Conservation (phyloP, 2,888 invertebrate species). For the Aquatica leii region DNA sequence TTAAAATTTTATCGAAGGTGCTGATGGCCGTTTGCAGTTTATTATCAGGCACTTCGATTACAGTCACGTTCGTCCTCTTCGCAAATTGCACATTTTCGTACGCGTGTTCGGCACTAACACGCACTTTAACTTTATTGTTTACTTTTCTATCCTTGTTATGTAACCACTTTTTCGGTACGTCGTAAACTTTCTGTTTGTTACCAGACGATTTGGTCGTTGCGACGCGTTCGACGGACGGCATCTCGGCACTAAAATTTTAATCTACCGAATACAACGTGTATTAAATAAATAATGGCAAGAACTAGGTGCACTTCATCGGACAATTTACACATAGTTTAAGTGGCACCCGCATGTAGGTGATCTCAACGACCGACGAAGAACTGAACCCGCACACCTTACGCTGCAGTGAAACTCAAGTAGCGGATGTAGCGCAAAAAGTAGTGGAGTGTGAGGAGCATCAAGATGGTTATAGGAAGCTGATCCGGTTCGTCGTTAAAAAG, state of each 20-base stretch:
- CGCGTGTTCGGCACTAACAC: constrained; percentile 44
- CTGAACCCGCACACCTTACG: constrained; percentile 27
- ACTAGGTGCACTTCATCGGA: constrained; percentile 29
- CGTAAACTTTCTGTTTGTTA: constrained; percentile 48
- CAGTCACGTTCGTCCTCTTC: constrained; percentile 62
- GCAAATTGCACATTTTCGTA: constrained; percentile 49
- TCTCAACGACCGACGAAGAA: constrained; percentile 34
- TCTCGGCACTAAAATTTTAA: constrained; percentile 13
- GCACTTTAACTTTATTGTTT: constrained; percentile 39
- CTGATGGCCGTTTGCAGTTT: constrained; percentile 63
- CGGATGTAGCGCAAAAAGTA: constrained; percentile 10
- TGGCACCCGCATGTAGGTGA: constrained; percentile 16
- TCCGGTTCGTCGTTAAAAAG: constrained; percentile 19
- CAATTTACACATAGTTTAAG: constrained; percentile 22
- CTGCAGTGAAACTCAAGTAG: constrained; percentile 28
- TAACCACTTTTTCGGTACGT: constrained; percentile 48
- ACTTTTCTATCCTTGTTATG: not conserved
- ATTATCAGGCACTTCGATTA: constrained; percentile 56
- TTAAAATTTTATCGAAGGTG: constrained; percentile 65
- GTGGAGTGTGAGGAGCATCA: constrained; percentile 27
- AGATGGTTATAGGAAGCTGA: constrained; percentile 18
- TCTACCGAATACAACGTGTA: constrained; percentile 34
- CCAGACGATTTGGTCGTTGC: constrained; percentile 35
- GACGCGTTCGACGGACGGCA: constrained; percentile 4
- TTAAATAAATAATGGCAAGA: constrained; percentile 29